phyloP scores from a whole-genome alignment of 1,140 invertebrate species.

The Lethocerus indicus region DNA sequence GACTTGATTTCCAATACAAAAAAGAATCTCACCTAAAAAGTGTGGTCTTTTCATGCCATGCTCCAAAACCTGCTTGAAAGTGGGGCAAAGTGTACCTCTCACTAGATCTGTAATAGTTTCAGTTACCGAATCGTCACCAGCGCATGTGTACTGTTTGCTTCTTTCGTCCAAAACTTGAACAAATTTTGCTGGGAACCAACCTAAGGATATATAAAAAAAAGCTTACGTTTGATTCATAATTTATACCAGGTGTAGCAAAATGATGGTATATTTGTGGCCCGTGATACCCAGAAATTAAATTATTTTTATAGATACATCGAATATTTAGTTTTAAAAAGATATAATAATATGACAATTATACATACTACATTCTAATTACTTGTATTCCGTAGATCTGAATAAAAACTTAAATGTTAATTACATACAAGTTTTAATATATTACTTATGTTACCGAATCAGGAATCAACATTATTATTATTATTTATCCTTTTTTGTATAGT shows the following conservation, averaged over 20 bases:
- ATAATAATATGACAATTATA: not conserved
- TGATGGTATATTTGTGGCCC: too few species aligned
- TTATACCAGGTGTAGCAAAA: too few species aligned
- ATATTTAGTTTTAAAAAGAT: too few species aligned
- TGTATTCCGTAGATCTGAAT: not conserved
- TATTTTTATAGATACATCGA: too few species aligned
- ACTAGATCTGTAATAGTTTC: constrained; percentile 94
- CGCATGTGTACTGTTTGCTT: constrained; percentile 88
- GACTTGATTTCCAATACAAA: too few species aligned
- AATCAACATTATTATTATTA: too few species aligned
- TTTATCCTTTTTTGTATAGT: too few species aligned
- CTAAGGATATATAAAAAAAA: constrained; percentile 22
- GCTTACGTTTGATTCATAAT: too few species aligned
- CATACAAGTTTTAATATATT: too few species aligned
- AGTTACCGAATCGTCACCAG: constrained; percentile 92
- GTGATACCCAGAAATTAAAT: too few species aligned
- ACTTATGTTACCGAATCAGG: too few species aligned
- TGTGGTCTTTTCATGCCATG: constrained; percentile 88
- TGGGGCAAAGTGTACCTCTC: constrained; percentile 80
- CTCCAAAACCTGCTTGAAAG: constrained; percentile 85
- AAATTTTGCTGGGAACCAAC: constrained; percentile 99
- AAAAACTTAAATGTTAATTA: too few species aligned
- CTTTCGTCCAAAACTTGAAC: constrained; percentile 93
- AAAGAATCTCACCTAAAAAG: constrained; percentile 35
- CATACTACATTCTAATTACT: not conserved